A percentile compares a stretch with the other conserved stretches of the same genome.
Evolutionary conservation across 2,797 vertebrate species (phyloP).

Genomic region (Halcyon smyrnensis): DNA sequence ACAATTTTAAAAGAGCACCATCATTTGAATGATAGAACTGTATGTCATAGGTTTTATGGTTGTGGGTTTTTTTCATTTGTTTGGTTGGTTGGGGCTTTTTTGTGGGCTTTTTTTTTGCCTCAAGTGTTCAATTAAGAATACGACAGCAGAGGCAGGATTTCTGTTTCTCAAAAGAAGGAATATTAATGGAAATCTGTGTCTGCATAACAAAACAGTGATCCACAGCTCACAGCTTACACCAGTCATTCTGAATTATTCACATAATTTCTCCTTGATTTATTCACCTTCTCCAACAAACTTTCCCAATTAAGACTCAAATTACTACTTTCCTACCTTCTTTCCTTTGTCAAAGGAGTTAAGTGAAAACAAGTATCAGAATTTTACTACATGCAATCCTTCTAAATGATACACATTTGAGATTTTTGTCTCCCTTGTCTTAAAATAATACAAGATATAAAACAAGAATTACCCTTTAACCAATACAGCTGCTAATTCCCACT

Average conservation of each 20-base stretch:
- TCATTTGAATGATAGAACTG: background rate
- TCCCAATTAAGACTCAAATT: background rate
- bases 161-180: slow-evolving; percentile 3
- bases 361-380: background rate
- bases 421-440: background rate
- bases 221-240: background rate
- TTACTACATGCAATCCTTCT: background rate
- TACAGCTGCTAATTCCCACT: background rate
- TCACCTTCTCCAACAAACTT: background rate
- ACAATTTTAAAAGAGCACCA: background rate
- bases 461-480: background rate
- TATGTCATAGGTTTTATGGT: background rate
- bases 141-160: slow-evolving; percentile 12
- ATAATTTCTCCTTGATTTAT: background rate
- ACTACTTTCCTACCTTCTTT: background rate
- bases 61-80: background rate
- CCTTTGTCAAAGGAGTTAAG: background rate
- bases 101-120: background rate
- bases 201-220: slow-evolving; percentile 6
- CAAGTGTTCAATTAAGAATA: slow-evolving; percentile 27
- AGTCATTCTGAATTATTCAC: background rate
- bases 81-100: no score
- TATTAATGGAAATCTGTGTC: slow-evolving; percentile 22
- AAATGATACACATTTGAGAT: background rate
- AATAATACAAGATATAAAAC: background rate